A percentile compares a stretch with the other conserved stretches of the same genome.
These are phyloP conservation scores for Molorchus minor DNA, from an alignment of 2,888 invertebrate genomes.

Conservation along the genomic window DNA sequence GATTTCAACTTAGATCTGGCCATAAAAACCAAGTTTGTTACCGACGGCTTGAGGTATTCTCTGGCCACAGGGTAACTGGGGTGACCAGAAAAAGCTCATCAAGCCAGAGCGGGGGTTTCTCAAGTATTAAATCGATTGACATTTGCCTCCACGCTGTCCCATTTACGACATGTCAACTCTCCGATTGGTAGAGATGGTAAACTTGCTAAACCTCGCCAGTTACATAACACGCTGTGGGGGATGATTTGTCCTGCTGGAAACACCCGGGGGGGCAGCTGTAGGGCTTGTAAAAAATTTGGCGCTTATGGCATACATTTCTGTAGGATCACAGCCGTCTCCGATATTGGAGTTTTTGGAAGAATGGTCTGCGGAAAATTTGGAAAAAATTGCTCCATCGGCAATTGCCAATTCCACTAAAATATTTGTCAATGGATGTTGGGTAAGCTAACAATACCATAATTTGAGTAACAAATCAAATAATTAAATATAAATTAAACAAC, in stretches of 20 bases:
- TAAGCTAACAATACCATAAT: too few relatives aligned
- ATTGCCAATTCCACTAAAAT: slow-evolving; percentile 99
- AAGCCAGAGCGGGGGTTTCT: slow-evolving; percentile 95
- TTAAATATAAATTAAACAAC: too few relatives aligned
- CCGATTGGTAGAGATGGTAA: slow-evolving; percentile 98
- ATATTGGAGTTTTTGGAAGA: slow-evolving; percentile 99
- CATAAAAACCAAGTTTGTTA: slow-evolving; percentile 97
- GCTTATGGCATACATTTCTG: slow-evolving; percentile 99
- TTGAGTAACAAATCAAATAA: too few relatives aligned
- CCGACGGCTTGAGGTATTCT: slow-evolving; percentile 97
- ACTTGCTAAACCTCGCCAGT: slow-evolving; percentile 96
- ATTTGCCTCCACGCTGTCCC: slow-evolving; percentile 98
- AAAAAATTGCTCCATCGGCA: slow-evolving; percentile 99
- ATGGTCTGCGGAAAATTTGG: slow-evolving; percentile 99
- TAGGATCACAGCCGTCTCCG: slow-evolving; percentile 98
- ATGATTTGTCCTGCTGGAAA: slow-evolving; percentile 99
- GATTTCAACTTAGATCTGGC: slow-evolving; percentile 97
- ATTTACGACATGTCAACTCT: slow-evolving; percentile 97
- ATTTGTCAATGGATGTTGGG: slow-evolving; percentile 99
- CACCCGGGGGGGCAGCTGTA: slow-evolving; percentile 96
- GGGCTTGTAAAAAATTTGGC: slow-evolving; percentile 99
- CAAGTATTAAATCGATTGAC: slow-evolving; percentile 98
- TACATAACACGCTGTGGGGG: slow-evolving; percentile 99
- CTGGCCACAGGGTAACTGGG: slow-evolving; percentile 99
- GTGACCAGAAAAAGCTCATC: slow-evolving; percentile 99